Percentiles rank a stretch among this genome's conserved stretches.
phyloP scores from a whole-genome alignment of 2,888 invertebrate genomes.

The Chrysolina americana region DNA sequence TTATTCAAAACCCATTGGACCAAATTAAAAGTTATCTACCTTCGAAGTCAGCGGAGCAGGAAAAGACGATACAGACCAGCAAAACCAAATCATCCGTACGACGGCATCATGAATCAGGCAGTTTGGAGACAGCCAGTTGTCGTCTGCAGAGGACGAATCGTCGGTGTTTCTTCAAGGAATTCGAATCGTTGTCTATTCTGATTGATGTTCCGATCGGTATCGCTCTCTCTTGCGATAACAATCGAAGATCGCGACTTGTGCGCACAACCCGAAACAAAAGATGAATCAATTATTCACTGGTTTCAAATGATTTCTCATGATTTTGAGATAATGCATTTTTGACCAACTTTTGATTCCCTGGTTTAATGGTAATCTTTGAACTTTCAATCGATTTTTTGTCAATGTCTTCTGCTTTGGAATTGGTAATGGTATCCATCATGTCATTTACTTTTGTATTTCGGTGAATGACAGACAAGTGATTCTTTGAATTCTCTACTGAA shows the following conservation, averaged over 20 bases:
- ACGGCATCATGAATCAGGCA: slow-evolving; percentile 44
- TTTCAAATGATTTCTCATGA: slow-evolving; percentile 5
- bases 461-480: background rate
- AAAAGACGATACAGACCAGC: slow-evolving; percentile 23
- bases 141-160: slow-evolving; percentile 29
- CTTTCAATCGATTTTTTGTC: background rate
- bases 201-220: slow-evolving; percentile 45
- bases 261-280: slow-evolving; percentile 16
- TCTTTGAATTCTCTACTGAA: too few species aligned
- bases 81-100: slow-evolving; percentile 36
- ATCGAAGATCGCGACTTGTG: slow-evolving; percentile 33
- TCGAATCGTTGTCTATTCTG: slow-evolving; percentile 39
- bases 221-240: slow-evolving; percentile 39
- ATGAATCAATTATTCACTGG: slow-evolving; percentile 16
- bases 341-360: background rate
- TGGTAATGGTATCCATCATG: background rate
- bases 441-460: background rate
- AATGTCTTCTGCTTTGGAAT: background rate
- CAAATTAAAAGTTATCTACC: slow-evolving; percentile 8
- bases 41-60: background rate
- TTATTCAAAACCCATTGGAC: background rate
- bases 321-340: background rate
- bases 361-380: background rate
- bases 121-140: slow-evolving; percentile 36
- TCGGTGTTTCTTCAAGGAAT: slow-evolving; percentile 28